Evolutionary conservation across 2,888 invertebrate species (phyloP).

Genomic region (Napeogenes inachia): DNA sequence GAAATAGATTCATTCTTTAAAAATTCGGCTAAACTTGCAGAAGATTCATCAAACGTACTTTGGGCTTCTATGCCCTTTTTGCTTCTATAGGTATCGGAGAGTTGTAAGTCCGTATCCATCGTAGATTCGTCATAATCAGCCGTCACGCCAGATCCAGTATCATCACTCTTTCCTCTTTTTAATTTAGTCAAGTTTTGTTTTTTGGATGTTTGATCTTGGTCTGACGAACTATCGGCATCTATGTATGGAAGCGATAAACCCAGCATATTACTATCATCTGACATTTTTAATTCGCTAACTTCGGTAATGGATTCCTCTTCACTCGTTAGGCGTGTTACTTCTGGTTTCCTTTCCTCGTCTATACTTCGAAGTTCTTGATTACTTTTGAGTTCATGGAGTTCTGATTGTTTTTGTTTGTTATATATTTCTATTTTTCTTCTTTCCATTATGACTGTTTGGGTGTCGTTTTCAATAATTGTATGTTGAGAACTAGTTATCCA

Average conservation of each 20-base stretch:
- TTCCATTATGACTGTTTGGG: constrained; percentile 79
- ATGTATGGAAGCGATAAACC: constrained; percentile 73
- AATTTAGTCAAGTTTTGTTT: constrained; percentile 47
- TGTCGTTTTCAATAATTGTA: constrained; percentile 74
- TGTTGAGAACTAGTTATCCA: constrained; percentile 68
- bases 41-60: constrained; percentile 78
- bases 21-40: constrained; percentile 73
- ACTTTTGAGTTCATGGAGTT: constrained; percentile 61
- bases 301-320: constrained; percentile 84
- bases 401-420: constrained; percentile 74
- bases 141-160: constrained; percentile 82
- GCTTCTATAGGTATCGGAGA: constrained; percentile 68
- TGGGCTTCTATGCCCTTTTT: constrained; percentile 69
- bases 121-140: constrained; percentile 82
- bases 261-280: constrained; percentile 69
- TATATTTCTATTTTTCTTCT: constrained; percentile 79
- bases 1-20: constrained; percentile 66
- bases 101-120: constrained; percentile 77
- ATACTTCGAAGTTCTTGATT: constrained; percentile 57
- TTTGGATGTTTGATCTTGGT: constrained; percentile 62
- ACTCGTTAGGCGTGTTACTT: constrained; percentile 75
- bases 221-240: constrained; percentile 74
- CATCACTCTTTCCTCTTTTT: constrained; percentile 79
- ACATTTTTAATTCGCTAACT: constrained; percentile 78
- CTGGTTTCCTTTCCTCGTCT: constrained; percentile 62